Base-by-base conservation (phyloP, 2,113 vertebrate species). In the Crypturellus undulatus region DNA sequence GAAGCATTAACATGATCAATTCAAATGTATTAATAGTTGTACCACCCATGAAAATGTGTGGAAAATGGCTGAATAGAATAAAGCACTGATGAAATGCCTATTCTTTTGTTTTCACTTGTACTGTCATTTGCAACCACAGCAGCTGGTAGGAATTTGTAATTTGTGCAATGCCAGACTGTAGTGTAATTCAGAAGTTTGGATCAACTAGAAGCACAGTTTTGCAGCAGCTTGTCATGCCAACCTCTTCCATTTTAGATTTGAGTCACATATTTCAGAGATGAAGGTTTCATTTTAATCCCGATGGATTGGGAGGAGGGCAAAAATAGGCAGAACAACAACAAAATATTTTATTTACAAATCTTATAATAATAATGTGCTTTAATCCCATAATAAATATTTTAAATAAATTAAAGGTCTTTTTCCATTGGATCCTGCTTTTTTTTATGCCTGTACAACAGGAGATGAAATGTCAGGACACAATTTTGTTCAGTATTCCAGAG, bases 11-110 rank as follows among this genome's bases (percentile, higher is more conserved):
- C 52, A 30, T 22, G 71, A 91, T 90, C 71, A 42, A 65, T 85
- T 87, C 63, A 85, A 84, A 77, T 40, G 17, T 52, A 62, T 79
- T 62, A 91, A 84, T 91, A 81, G 42, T 76, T 89, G 75, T 83
- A 63, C 43, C 87, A 83, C 20, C 43, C 49, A 72, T 82, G 63
- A 82, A 91, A 91, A 63, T 77, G 40, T 47, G n/a, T 68, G 52
- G 84, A 92, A 92, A 89, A 70, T 47, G 4, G 75, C 72, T 89
- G 70, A 87, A 69, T 18, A 79, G 45, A 84, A 81, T 30, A 72
- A 79, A 81, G n/a, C 34, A 42, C 12, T 34, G 70, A 87, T 58
- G 13, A 91, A 95, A 79, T 82, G 25, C 12, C 49, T 83, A 11
- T n/a, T 69, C 49, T 73, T 93, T 38, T 69, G 30, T 51, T 82